These are phyloP conservation scores for Eupristina koningsbergeri DNA, from an alignment of 1,140 invertebrate species.

Conservation along the genomic window DNA sequence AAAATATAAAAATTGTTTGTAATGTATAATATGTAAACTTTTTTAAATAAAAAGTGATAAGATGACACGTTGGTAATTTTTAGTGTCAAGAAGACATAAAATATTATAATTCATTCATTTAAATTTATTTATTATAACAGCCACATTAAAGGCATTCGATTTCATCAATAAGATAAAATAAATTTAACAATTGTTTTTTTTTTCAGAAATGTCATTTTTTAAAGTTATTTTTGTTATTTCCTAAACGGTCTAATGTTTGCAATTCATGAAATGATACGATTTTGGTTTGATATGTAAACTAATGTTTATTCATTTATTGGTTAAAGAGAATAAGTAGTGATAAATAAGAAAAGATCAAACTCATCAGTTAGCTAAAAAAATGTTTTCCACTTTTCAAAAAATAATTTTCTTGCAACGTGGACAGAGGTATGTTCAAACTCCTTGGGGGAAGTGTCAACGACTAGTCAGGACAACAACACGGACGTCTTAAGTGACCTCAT, in stretches of 20 bases:
- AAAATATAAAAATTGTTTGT: too few species aligned
- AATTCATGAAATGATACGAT: too few species aligned
- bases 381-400: not conserved
- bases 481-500: slow-evolving; percentile 73
- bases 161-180: too few species aligned
- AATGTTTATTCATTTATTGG: too few species aligned
- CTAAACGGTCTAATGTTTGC: not conserved
- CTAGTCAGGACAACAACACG: slow-evolving; percentile 63
- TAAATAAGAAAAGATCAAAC: too few species aligned
- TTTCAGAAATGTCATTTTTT: not conserved
- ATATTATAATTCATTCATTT: too few species aligned
- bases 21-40: too few species aligned
- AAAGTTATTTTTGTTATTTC: not conserved
- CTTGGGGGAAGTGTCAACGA: slow-evolving; percentile 73
- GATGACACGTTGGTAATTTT: too few species aligned
- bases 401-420: not conserved
- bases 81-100: too few species aligned
- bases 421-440: slow-evolving; percentile 76
- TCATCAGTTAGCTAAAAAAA: not conserved
- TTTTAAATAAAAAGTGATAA: not conserved
- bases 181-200: not conserved
- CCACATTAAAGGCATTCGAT: too few species aligned
- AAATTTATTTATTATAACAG: not conserved
- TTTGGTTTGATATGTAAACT: too few species aligned
- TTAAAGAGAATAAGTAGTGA: too few species aligned